Evolutionary conservation across 2,113 vertebrate species (phyloP).

Genomic region (Gobio gobio): DNA sequence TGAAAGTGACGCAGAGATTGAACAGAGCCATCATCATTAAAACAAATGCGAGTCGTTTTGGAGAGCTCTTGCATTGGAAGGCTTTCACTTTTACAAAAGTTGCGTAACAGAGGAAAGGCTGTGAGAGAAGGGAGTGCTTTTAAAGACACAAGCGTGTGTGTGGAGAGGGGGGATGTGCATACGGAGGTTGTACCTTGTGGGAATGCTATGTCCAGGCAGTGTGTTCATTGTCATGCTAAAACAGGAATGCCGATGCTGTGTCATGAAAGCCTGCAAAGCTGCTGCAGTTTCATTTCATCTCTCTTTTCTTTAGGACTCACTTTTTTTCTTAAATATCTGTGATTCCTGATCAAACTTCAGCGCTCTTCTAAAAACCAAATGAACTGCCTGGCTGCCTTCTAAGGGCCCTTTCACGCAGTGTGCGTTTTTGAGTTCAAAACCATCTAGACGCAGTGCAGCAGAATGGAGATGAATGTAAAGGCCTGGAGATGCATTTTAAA

Average conservation of each 20-base stretch:
- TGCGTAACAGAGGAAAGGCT: slow-evolving; percentile 19
- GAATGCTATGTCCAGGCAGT: slow-evolving; percentile 47
- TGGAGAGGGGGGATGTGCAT: background rate
- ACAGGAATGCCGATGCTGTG: slow-evolving; percentile 21
- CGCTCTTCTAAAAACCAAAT: background rate
- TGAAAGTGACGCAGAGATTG: background rate
- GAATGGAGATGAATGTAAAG: background rate
- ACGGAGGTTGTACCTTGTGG: slow-evolving; percentile 30
- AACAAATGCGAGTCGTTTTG: background rate
- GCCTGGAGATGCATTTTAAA: background rate
- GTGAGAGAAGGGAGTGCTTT: background rate
- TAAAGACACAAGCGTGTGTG: background rate
- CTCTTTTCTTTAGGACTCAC: background rate
- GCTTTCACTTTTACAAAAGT: background rate
- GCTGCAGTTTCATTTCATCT: background rate
- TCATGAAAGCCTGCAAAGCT: slow-evolving; percentile 5
- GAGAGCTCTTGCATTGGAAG: background rate
- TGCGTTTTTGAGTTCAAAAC: background rate
- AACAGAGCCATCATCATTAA: background rate
- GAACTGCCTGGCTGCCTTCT: background rate
- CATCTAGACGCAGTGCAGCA: background rate
- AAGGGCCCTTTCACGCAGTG: background rate
- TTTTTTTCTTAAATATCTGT: background rate
- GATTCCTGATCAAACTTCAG: background rate
- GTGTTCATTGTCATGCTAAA: slow-evolving; percentile 49